phyloP scores from a whole-genome alignment of 2,797 vertebrate species.

The Hippoglossus hippoglossus region DNA sequence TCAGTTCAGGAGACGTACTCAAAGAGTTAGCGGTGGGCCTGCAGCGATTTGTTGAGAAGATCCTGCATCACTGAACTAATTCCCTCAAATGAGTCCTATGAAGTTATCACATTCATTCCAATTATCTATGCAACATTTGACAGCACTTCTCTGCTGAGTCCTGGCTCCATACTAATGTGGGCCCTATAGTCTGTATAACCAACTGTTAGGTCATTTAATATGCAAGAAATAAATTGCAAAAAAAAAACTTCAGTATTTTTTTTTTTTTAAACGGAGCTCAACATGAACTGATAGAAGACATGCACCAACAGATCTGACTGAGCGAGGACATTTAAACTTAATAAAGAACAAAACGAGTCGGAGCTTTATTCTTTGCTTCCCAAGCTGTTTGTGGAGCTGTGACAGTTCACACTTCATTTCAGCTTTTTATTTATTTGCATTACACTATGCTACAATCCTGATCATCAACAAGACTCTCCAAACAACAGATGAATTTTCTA shows the following conservation, averaged over 20 bases:
- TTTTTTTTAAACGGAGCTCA: not conserved
- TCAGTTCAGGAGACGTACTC: no score
- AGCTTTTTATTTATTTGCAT: not conserved
- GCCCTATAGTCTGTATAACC: not conserved
- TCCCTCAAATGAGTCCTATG: no score
- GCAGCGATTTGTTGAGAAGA: no score
- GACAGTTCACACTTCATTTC: not conserved
- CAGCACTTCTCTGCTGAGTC: no score
- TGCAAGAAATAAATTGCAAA: not conserved
- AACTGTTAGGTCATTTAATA: not conserved
- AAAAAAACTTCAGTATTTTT: not conserved
- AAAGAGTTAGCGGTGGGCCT: no score
- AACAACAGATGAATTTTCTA: not conserved
- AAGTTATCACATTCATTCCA: no score
- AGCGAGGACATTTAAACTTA: not conserved
- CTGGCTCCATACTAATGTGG: not conserved
- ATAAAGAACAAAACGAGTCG: not conserved
- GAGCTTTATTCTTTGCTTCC: not conserved
- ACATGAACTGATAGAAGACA: not conserved
- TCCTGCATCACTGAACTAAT: no score
- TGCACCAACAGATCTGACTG: not conserved
- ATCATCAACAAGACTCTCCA: not conserved
- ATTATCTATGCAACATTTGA: no score
- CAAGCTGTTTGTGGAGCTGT: conserved; percentile 1
- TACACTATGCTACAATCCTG: not conserved